Conservation (phyloP, 2,797 vertebrate species). For the Xenops minutus region DNA sequence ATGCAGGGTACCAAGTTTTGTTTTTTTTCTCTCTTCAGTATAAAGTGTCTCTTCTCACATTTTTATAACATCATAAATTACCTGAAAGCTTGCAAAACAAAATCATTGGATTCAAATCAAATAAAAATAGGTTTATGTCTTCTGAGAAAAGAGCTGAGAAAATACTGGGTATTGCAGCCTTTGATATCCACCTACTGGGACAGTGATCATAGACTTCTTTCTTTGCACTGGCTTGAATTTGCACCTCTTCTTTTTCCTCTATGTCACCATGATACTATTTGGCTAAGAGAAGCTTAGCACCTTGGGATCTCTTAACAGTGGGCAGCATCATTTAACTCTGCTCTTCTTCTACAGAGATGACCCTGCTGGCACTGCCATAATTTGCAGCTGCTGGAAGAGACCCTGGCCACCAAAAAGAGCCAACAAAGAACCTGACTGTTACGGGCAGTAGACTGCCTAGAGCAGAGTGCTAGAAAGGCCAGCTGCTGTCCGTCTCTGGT, state of each 20-base stretch:
- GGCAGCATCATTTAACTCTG: neutral
- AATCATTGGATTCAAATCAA: neutral
- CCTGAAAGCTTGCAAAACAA: neutral
- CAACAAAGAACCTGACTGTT: neutral
- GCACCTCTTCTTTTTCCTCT: neutral
- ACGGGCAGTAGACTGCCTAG: neutral
- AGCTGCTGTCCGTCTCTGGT: neutral
- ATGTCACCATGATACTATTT: neutral
- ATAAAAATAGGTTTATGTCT: neutral
- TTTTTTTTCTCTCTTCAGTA: neutral
- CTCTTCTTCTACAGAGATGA: neutral
- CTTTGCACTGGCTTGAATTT: neutral
- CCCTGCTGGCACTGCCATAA: fast-evolving
- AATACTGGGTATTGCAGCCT: neutral
- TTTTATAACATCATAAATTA: neutral
- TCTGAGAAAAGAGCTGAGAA: neutral
- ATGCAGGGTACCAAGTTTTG: neutral
- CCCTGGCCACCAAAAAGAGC: neutral
- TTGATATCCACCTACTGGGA: neutral
- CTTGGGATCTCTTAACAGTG: neutral
- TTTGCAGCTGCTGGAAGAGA: neutral
- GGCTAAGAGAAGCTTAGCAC: neutral
- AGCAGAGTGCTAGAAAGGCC: neutral
- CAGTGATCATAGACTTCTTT: neutral
- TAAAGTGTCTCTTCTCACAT: neutral